Conservation (phyloP, 1,140 invertebrate species). For the Caenorhabditis latens region DNA sequence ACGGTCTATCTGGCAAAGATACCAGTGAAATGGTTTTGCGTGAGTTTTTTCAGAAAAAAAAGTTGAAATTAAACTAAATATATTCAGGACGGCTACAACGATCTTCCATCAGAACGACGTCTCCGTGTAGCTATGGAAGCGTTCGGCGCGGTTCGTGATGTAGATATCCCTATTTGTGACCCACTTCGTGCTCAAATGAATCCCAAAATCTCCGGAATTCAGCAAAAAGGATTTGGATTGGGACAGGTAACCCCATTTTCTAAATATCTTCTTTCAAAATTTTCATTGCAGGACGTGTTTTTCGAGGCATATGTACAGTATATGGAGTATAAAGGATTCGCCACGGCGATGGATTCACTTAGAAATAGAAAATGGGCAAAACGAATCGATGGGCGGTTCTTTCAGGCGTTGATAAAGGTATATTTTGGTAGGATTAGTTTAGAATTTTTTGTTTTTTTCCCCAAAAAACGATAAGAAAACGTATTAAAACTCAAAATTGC, state of each 20-base stretch:
- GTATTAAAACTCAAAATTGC: constrained; percentile 10
- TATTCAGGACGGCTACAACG: constrained; percentile 59
- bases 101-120: constrained; percentile 36
- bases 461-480: neutral
- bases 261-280: no score
- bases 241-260: no score
- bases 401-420: constrained; percentile 63
- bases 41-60: constrained; percentile 59
- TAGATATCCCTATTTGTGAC: constrained; percentile 61
- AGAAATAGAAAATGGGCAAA: constrained; percentile 63
- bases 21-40: constrained; percentile 62
- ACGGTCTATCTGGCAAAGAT: constrained; percentile 60
- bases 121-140: constrained; percentile 43
- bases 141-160: constrained; percentile 30
- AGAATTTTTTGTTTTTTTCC: neutral
- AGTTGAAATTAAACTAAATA: no score
- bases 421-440: neutral
- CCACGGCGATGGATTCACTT: constrained; percentile 48
- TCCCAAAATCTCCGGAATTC: constrained; percentile 53
- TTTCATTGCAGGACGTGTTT: constrained; percentile 60
- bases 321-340: constrained; percentile 57
- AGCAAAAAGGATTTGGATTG: constrained; percentile 59
- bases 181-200: constrained; percentile 52
- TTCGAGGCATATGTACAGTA: constrained; percentile 64
- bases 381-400: constrained; percentile 56